Base-by-base conservation (phyloP, 2,113 vertebrate genomes). In the Nyctereutes procyonoides region DNA sequence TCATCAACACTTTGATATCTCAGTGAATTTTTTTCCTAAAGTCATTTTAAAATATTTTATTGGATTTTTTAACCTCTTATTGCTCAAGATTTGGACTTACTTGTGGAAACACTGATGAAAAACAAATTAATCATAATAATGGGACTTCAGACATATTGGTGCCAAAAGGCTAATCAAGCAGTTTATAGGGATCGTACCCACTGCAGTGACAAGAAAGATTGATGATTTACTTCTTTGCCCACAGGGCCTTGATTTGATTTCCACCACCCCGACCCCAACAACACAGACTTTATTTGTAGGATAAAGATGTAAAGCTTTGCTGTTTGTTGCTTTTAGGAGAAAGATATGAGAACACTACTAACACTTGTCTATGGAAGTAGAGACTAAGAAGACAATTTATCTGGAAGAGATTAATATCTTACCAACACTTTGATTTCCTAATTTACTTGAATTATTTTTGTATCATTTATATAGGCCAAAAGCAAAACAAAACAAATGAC, bases 61-160 rank as follows among this genome's bases (percentile, higher is more conserved):
- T 80, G 19, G 35, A 16, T 91, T 94, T 92, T 92, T 53, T 67
- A 84, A 55, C n/a, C 38, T 85, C 24, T 97, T 10, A 71, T 77
- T 88, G 22, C 3, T 30, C 30, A 77, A 53, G 2, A 11, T 76
- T 71, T 90, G 55, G n/a, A 5, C 14, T 76, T n/a, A 48, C n/a
- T 93, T 20, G 12, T 58, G 15, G n/a, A 74, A 91, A 56, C 5
- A 15, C 26, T 71, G 83, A 55, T 88, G n/a, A 13, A 85, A 88
- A 90, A 84, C 77, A 67, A 76, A 94, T 89, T 84, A 87, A 85
- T 90, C 81, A n/a, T 92, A 28, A 83, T 60, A 32, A 81, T 58
- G 30, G 14, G 19, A 9, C 51, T 35, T 88, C 35, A 65, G 85
- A 90, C 22, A 48, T 62, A 0, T 20, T 67, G 60, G 83, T 4